These are phyloP conservation scores for Bradypodion ventrale DNA, from an alignment of 2,797 vertebrate genomes.

Conservation along the genomic window DNA sequence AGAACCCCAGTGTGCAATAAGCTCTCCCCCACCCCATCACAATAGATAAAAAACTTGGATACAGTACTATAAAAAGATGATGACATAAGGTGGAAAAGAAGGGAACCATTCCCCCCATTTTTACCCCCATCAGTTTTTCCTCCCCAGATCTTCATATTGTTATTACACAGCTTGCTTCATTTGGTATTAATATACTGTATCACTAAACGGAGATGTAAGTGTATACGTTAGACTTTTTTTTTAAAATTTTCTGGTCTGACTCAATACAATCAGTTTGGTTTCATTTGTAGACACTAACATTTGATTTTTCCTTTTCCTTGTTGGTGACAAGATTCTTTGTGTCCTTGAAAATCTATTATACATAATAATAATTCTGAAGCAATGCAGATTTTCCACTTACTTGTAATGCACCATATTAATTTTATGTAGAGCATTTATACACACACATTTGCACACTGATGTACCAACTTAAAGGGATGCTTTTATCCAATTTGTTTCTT, in stretches of 20 bases:
- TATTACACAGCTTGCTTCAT: not conserved
- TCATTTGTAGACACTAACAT: not conserved
- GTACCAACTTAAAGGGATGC: not conserved
- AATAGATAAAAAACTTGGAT: not conserved
- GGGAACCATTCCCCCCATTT: too few relatives aligned
- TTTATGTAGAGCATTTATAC: not conserved
- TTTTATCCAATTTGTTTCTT: not conserved
- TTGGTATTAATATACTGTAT: not conserved
- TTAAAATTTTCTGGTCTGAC: not conserved
- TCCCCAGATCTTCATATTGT: not conserved
- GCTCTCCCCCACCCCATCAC: not conserved
- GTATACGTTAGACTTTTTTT: not conserved
- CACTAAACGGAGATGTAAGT: not conserved
- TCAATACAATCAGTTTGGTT: not conserved
- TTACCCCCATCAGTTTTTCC: not conserved
- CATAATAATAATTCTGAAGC: not conserved
- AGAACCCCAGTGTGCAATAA: not conserved
- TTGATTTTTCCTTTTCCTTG: not conserved
- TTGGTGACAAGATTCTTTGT: not conserved
- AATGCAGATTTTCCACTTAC: not conserved
- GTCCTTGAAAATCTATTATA: not conserved
- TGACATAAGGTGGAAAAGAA: not conserved
- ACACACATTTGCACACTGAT: not conserved
- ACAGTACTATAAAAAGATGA: not conserved
- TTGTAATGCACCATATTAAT: not conserved